Base-by-base conservation (phyloP, 2,797 vertebrate species). In the Chelmon rostratus region DNA sequence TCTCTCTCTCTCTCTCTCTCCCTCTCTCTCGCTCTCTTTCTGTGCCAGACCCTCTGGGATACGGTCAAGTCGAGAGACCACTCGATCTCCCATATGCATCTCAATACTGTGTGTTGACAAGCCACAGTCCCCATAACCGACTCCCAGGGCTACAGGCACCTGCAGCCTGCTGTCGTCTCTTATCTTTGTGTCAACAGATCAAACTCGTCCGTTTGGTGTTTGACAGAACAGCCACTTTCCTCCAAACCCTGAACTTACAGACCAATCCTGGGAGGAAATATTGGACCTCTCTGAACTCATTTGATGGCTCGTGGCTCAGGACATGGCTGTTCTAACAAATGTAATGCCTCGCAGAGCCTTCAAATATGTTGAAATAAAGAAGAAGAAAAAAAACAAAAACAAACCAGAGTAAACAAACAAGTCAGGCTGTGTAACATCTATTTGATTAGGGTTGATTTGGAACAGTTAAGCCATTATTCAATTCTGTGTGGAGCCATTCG, bases 401-500 rank as follows among this genome's bases (percentile, higher is more conserved):
- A 79, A 72, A 54, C 50, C 23, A 64, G 56, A 56, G n/a, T 53
- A 81, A 78, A 73, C 65, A 87, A 68, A 73, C 46, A 76, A 54
- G 40, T 46, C 63, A 53, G 71, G 8, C 47, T 79, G 61, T 71
- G 28, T 58, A 37, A 69, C n/a, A 74, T 67, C 54, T 40, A 80
- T 83, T 81, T 76, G 50, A 85, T 86, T 83, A 69, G 5, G 52
- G 38, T 23, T 78, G 38, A 83, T 76, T 76, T 78, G 49, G 63
- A 80, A 88, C 71, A 88, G 40, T 81, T 84, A 79, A 68, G 33
- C 16, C 59, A 74, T 76, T 86, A 76, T 81, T 85, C 42, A 80
- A n/a, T 86, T 73, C 23, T 63, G 56, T 16, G 52, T 65, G n/a
- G 66, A 50, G 33, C 33, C 40, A 76, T 70, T 80, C 52, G 15